Base-by-base conservation (phyloP, 2,113 vertebrate genomes). In the Danionella cerebrum region DNA sequence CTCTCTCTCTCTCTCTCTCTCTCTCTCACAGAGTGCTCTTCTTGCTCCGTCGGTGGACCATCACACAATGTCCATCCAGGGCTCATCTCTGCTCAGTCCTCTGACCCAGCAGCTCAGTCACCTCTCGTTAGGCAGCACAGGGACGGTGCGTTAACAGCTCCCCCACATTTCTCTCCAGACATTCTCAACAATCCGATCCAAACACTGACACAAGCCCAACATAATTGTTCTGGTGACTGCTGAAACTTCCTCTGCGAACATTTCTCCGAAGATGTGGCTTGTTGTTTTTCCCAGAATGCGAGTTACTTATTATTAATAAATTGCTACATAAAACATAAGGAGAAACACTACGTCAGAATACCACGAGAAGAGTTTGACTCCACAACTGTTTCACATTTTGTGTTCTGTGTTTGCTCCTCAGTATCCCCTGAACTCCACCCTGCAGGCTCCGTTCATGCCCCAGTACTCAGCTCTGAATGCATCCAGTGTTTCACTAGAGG, bases 21-120 rank as follows among this genome's bases (percentile, higher is more conserved):
- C n/a, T n/a, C n/a, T n/a, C n/a, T n/a, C n/a, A 25, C 76, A 95
- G 93, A 93, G 93, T 72, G 87, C 93, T n/a, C 85, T 95, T 78
- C 86, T 95, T 78, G 91, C 91, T 12, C 90, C 90, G 45, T 85
- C 91, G 9, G 85, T 93, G 91, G 93, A 95, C 65, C 93, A 93
- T 11, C 77, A n/a, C n/a, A n/a, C 90, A 58, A 88, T 94, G 87
- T 90, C 94, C 81, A 91, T 95, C 66, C 94, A 94, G 85, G 90
- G 92, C 78, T 89, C 91, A 14, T 94, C 93, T 57, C 84, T 94
- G 89, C 91, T 96, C 89, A 89, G 90, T 70, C 93, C 91, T 70
- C 84, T 95, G 14, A 80, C 91, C 51, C 93, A 95, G 88, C 94
- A 96, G 81, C 80, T 95, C 80, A 89, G 90, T 71, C 94, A 95